Conservation (phyloP, 2,797 vertebrate species). For the Pangasius sanitwongsei region DNA sequence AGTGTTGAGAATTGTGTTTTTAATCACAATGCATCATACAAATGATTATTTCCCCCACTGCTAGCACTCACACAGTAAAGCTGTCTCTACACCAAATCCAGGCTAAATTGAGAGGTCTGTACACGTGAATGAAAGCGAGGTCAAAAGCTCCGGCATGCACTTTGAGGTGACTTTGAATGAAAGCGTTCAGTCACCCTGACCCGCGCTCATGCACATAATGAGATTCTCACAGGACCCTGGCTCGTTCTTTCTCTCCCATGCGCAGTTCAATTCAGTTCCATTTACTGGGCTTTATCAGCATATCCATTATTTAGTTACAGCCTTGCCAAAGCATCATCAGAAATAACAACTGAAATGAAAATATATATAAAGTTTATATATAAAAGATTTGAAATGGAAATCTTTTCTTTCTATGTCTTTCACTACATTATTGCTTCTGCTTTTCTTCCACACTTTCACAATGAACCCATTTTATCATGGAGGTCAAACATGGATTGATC, state of each 20-base stretch:
- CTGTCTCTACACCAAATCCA: background rate
- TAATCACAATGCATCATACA: too few species aligned
- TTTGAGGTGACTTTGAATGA: background rate
- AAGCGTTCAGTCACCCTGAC: background rate
- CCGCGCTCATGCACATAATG: background rate
- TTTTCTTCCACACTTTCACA: slow-evolving; percentile 20
- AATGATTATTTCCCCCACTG: background rate
- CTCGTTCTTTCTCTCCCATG: background rate
- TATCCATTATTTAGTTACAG: background rate
- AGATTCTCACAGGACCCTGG: background rate
- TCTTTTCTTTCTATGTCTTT: slow-evolving; percentile 31
- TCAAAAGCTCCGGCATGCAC: background rate
- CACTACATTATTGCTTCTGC: slow-evolving; percentile 45
- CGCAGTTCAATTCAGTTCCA: background rate
- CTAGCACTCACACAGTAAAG: too few species aligned
- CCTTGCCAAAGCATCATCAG: background rate
- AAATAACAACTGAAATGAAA: background rate
- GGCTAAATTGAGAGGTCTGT: background rate
- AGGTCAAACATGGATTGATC: slow-evolving; percentile 35
- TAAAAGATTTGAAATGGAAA: slow-evolving; percentile 19
- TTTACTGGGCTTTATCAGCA: background rate
- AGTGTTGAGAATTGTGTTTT: background rate
- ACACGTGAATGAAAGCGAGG: background rate
- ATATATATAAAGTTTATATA: background rate
- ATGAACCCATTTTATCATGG: slow-evolving; percentile 45